Evolutionary conservation across 2,888 invertebrate genomes (phyloP).

Genomic region (Eudasyphora cyanicolor): DNA sequence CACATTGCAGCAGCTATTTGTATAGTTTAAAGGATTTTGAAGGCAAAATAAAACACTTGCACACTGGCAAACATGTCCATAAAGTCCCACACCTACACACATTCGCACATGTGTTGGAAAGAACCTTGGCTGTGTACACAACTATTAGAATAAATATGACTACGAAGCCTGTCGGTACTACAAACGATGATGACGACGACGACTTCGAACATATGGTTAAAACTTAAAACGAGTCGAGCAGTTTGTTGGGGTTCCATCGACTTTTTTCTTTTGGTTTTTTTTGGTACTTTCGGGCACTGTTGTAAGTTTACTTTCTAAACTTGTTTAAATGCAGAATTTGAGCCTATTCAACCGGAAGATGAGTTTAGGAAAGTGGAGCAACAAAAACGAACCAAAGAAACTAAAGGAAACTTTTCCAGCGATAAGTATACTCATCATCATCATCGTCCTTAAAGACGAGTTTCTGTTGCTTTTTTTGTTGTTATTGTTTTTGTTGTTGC

Average conservation of each 20-base stretch:
- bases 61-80: not conserved
- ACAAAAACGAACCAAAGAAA: conserved; percentile 35
- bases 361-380: conserved; percentile 59
- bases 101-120: not conserved
- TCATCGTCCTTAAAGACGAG: conserved; percentile 47
- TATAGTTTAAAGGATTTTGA: not conserved
- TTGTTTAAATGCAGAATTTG: conserved; percentile 68
- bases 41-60: not conserved
- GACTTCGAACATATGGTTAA: not conserved
- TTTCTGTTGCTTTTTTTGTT: too few species aligned
- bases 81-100: not conserved
- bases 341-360: conserved; percentile 70
- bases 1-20: not conserved
- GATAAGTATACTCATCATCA: conserved; percentile 66
- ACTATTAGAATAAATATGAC: conserved; percentile 44
- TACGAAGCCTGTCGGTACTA: conserved; percentile 37
- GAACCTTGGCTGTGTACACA: conserved; percentile 4
- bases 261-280: conserved; percentile 29
- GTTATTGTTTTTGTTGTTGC: conserved; percentile 43
- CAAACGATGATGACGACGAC: too few species aligned
- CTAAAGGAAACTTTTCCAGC: conserved; percentile 65
- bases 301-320: conserved; percentile 64
- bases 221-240: conserved; percentile 40
- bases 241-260: conserved; percentile 21
- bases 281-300: conserved; percentile 33